These are phyloP conservation scores for Thermophis baileyi DNA, from an alignment of 2,113 vertebrate species.

Conservation along the genomic window DNA sequence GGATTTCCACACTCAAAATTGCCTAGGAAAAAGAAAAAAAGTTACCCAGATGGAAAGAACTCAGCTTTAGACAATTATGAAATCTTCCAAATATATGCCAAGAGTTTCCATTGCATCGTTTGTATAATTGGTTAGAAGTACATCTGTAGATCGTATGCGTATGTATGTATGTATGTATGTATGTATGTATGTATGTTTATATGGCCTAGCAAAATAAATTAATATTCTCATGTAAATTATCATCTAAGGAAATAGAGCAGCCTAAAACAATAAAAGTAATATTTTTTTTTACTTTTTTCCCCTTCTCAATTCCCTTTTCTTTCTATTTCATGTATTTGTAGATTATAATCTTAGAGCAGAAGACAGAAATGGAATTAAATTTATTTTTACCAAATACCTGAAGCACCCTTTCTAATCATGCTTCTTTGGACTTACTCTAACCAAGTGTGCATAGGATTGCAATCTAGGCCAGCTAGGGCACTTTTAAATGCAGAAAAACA, in stretches of 20 bases:
- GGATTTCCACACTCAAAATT: constrained; percentile 81
- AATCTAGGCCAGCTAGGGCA: neutral
- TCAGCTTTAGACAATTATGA: neutral
- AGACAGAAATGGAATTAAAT: neutral
- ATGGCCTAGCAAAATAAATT: constrained; percentile 30
- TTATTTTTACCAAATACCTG: neutral
- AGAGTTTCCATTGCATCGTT: constrained; percentile 37
- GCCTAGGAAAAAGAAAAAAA: constrained; percentile 55
- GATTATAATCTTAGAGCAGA: neutral
- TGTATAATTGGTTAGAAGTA: constrained; percentile 21
- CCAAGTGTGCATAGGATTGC: neutral
- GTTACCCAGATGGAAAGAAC: neutral
- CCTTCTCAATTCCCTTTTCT: neutral
- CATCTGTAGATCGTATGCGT: constrained; percentile 35
- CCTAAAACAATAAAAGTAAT: neutral
- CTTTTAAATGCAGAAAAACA: neutral
- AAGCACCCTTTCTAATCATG: neutral
- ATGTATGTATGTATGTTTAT: neutral
- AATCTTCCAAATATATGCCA: constrained; percentile 27
- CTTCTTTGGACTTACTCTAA: neutral
- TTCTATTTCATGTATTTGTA: neutral
- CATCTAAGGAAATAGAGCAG: neutral
- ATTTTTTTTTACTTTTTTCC: neutral
- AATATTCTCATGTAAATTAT: neutral
- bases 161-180: constrained; percentile 3